Base-by-base conservation (phyloP, 92 coral and sea anemone species). In the Epizoanthus rinbou region DNA sequence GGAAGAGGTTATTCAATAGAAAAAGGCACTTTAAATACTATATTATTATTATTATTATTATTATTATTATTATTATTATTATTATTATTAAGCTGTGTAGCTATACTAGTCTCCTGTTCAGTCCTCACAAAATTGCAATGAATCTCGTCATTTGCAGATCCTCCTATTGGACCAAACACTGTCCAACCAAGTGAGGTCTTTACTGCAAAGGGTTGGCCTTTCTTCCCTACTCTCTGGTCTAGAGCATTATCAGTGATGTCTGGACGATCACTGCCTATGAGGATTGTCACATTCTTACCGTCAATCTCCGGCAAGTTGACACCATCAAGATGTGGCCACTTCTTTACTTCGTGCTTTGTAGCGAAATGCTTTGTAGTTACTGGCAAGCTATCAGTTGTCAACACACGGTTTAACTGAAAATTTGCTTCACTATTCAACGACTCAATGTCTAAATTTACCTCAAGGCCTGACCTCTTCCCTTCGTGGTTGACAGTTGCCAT, bases 181-280 rank as follows among this genome's bases (percentile, higher is more conserved):
- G 91, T 92, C 95, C 95, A 87, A 18, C 93, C 95, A 9, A 92
- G 69, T 11, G 90, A 88, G 15, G 93, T 92, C 54, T 68, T 86
- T 8, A 92, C 90, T 19, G 96, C 91, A 4, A 52, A 79, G 14
- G 87, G 91, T 39, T 92, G 85, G 62, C 91, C 88, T 33, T 76
- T 70, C 24, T 85, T 68, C 37, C 93, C 91, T 28, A 79, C 67
- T 58, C 85, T 87, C 85, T 78, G 84, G 37, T 89, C 90, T 53
- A 87, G 3, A 64, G 75, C 87, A 28, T 53, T 57, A 60, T 92
- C 93, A 8, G 85, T 85, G 15, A 87, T 85, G n/a, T 87, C 88
- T 5, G 96, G 94, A 15, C 86, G 89, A 60, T 90, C 91, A 22
- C 86, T 79, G 10, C 93, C 89, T 15, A 90, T 92, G 58, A 90